Base-by-base conservation (phyloP, 2,797 vertebrate genomes). In the Holocentrus rufus region DNA sequence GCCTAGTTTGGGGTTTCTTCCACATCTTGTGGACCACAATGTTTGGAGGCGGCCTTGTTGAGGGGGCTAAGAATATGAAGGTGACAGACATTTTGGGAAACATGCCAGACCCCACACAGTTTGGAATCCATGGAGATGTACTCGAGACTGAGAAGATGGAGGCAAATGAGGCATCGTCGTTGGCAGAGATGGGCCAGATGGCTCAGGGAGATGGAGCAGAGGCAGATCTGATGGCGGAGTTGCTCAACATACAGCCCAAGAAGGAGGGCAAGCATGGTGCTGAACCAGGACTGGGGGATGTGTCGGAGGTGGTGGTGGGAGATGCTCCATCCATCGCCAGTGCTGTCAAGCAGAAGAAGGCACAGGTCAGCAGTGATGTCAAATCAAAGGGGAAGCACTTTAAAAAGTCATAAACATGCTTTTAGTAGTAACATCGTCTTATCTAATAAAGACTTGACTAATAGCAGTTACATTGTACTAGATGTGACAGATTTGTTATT, bases 81-180 rank as follows among this genome's bases (percentile, higher is more conserved):
- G 98, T 99, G 82, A 99, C 96, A 0, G 98, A 99, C 89, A 97
- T 99, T 88, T 89, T 99, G 85, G 98, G 97, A 14, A 98, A 98
- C 88, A 99, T 99, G 98, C 98, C 98, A 1, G 98, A 99, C 87
- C 98, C 98, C 53, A 99, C 97, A n/a, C 98, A 99, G 74, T 98
- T 98, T 82, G 98, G 97, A 71, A 98, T 99, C 85, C 98, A 99
- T 0, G 96, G 98, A 7, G 98, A 99, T 47, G 91, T 94, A 27
- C 46, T 96, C 23, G 98, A 98, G 83, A 90, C 91, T 10, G 97
- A 99, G 91, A 97, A 97, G 92, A 87, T 92, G 77, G 97, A 99
- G 81, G 87, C 90, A 0, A 80, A 61, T 0, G 97, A 97, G 54
- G 92, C 92, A 0, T 90, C 93, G 0, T 82, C 94, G 3, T 78